phyloP scores from a whole-genome alignment of 2,888 invertebrate genomes.

The Thumatha senex region DNA sequence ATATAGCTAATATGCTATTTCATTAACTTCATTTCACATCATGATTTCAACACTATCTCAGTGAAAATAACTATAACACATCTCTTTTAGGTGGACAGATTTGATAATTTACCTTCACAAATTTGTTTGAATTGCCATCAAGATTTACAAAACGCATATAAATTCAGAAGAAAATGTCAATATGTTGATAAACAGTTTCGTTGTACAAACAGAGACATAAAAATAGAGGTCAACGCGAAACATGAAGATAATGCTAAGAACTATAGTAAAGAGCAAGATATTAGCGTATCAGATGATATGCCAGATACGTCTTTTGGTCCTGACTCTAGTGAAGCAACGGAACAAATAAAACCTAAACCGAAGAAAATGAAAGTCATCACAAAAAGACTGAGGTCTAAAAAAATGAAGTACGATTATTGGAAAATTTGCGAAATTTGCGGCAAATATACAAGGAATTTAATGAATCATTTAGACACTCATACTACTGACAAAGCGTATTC shows the following conservation, averaged over 20 bases:
- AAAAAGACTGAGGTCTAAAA: slow-evolving; percentile 50
- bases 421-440: slow-evolving; percentile 79
- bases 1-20: no score
- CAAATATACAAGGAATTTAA: slow-evolving; percentile 67
- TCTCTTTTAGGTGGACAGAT: slow-evolving; percentile 57
- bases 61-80: neutral
- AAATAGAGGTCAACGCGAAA: slow-evolving; percentile 54
- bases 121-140: slow-evolving; percentile 68
- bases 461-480: slow-evolving; percentile 73
- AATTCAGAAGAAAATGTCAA: slow-evolving; percentile 75
- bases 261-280: slow-evolving; percentile 18
- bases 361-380: slow-evolving; percentile 26
- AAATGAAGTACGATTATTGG: slow-evolving; percentile 68
- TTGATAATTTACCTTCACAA: slow-evolving; percentile 65
- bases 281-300: slow-evolving; percentile 38
- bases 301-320: slow-evolving; percentile 42
- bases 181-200: slow-evolving; percentile 62
- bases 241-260: slow-evolving; percentile 26
- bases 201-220: slow-evolving; percentile 43
- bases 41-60: no score
- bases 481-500: slow-evolving; percentile 64
- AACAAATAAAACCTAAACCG: slow-evolving; percentile 32
- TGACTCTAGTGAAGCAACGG: slow-evolving; percentile 15
- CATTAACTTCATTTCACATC: no score
- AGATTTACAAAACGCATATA: slow-evolving; percentile 72